Conservation (phyloP, 2,113 vertebrate genomes). For the Ancistrus triradiatus region DNA sequence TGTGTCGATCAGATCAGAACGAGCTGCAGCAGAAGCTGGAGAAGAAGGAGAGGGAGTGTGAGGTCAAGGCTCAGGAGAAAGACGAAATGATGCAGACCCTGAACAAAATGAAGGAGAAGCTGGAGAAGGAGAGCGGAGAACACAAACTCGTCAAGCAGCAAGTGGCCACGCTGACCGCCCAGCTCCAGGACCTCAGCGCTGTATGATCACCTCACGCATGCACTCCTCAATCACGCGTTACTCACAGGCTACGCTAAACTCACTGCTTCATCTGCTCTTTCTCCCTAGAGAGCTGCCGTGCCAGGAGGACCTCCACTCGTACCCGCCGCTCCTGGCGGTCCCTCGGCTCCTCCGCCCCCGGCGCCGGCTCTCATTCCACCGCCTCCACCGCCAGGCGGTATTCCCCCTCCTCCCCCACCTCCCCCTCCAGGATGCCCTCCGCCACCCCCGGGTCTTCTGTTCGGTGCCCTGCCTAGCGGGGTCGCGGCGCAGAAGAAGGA, state of each 20-base stretch:
- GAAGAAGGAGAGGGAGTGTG: conserved; percentile 95
- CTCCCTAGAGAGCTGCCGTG: conserved; percentile 74
- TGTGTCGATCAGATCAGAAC: conserved; percentile 75
- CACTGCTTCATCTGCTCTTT: conserved; percentile 25
- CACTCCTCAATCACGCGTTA: conserved; percentile 4
- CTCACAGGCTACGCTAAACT: not conserved
- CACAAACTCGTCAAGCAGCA: conserved; percentile 89
- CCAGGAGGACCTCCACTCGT: conserved; percentile 73
- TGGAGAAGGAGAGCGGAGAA: conserved; percentile 88
- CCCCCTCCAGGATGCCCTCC: conserved; percentile 82
- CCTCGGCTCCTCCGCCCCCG: conserved; percentile 58
- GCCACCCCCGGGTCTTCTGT: conserved; percentile 75
- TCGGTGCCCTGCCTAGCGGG: conserved; percentile 78
- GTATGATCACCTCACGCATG: conserved; percentile 62
- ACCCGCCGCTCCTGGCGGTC: conserved; percentile 77
- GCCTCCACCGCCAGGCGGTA: conserved; percentile 59
- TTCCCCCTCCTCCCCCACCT: conserved; percentile 70
- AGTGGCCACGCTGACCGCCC: not conserved
- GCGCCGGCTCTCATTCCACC: conserved; percentile 54
- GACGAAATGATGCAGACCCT: conserved; percentile 99
- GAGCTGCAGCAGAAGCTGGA: conserved; percentile 94
- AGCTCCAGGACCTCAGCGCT: conserved; percentile 78
- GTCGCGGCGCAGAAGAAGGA: conserved; percentile 80
- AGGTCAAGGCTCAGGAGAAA: conserved; percentile 96
- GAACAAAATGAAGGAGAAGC: conserved; percentile 99